A percentile compares a stretch with the other conserved stretches of the same genome.
Conservation (phyloP, 2,888 invertebrate genomes). For the Nephrotoma flavescens region DNA sequence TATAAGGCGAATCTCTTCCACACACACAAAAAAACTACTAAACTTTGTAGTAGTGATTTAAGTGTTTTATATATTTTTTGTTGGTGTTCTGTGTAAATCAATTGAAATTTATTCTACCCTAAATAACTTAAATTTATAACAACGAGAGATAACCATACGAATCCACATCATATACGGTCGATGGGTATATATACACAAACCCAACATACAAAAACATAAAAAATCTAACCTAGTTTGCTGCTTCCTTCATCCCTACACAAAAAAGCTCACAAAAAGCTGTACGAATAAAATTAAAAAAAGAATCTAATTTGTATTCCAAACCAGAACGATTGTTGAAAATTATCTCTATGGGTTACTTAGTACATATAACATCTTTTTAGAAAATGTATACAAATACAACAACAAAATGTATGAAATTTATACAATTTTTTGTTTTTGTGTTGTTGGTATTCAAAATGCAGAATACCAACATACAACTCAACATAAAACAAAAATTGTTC, state of each 20-base stretch:
- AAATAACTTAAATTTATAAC: neutral
- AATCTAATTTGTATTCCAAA: neutral
- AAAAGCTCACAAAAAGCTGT: neutral
- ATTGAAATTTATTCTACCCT: neutral
- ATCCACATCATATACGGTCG: neutral
- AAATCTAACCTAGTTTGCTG: neutral
- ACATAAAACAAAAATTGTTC: neutral
- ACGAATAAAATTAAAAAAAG: neutral
- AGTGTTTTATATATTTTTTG: neutral
- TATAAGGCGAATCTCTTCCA: neutral
- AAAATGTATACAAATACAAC: neutral
- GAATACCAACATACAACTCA: neutral
- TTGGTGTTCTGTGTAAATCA: neutral
- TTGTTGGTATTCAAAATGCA: neutral
- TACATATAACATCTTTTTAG: neutral
- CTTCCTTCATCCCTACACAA: neutral
- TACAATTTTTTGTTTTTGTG: neutral
- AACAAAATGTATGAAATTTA: neutral
- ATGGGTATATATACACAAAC: neutral
- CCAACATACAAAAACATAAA: neutral
- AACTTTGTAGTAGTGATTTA: neutral
- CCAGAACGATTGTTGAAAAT: neutral
- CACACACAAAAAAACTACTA: neutral
- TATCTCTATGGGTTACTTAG: neutral
- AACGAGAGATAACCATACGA: neutral